These are phyloP conservation scores for Prochilodus magdalenae DNA, from an alignment of 2,113 vertebrate genomes.

Conservation along the genomic window DNA sequence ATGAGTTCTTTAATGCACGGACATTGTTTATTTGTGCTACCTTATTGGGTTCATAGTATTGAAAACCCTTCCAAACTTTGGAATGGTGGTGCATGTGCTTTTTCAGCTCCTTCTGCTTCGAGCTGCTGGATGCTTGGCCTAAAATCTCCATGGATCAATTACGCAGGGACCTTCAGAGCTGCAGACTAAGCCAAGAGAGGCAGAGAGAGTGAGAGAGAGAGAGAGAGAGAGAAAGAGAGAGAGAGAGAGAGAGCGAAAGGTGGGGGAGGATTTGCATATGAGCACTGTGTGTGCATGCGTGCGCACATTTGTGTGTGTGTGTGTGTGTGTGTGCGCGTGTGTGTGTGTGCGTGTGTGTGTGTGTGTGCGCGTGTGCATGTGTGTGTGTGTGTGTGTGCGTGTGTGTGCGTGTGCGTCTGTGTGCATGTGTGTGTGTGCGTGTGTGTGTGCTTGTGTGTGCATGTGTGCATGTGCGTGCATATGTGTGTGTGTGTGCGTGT, in stretches of 20 bases:
- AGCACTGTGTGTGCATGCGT: neutral
- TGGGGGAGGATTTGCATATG: slow-evolving; percentile 26
- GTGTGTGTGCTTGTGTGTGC: slow-evolving; percentile 31
- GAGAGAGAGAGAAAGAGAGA: neutral
- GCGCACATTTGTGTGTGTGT: slow-evolving; percentile 42
- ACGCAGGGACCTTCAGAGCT: slow-evolving; percentile 27
- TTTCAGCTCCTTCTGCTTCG: neutral
- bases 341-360: slow-evolving; percentile 34
- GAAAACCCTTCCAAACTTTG: neutral
- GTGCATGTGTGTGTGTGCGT: slow-evolving; percentile 30
- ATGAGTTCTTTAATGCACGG: too few species aligned
- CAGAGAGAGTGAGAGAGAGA: neutral
- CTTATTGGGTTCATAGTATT: too few species aligned
- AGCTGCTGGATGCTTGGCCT: neutral
- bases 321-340: slow-evolving; percentile 22
- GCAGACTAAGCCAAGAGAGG: slow-evolving; percentile 16
- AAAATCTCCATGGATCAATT: slow-evolving; percentile 31
- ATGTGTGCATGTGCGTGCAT: slow-evolving; percentile 14
- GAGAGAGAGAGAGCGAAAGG: neutral
- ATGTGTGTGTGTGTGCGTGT: slow-evolving; percentile 18
- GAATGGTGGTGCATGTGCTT: neutral
- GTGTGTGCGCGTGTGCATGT: slow-evolving; percentile 18
- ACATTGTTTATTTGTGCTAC: too few species aligned
- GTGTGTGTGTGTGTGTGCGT: slow-evolving; percentile 30
- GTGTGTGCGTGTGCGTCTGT: too few species aligned